These are phyloP conservation scores for Barbus barbus DNA, from an alignment of 2,113 vertebrate species.

Conservation along the genomic window DNA sequence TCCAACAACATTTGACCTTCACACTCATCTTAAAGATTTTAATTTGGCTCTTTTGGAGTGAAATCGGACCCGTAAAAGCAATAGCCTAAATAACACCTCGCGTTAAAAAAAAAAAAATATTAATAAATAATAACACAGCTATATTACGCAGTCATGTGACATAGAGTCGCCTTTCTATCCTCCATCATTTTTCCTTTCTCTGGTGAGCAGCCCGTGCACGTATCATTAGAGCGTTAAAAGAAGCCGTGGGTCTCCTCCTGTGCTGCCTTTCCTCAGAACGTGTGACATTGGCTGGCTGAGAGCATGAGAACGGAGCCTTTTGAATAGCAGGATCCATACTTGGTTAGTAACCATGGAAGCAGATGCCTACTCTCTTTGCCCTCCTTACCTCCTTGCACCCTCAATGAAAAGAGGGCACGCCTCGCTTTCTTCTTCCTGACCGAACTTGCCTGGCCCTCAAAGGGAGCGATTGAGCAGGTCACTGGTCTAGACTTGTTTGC, in stretches of 20 bases:
- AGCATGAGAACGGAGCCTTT: constrained; percentile 93
- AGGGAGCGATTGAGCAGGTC: constrained; percentile 91
- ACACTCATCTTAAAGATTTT: not conserved
- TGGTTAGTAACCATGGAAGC: constrained; percentile 99
- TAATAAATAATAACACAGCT: not conserved
- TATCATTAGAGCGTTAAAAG: constrained; percentile 22
- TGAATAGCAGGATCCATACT: constrained; percentile 95
- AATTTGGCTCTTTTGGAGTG: not conserved
- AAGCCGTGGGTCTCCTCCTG: constrained; percentile 50
- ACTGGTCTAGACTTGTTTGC: constrained; percentile 96
- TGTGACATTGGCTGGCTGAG: constrained; percentile 88
- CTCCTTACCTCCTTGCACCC: constrained; percentile 94
- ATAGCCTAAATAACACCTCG: not conserved
- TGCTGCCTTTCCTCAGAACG: constrained; percentile 67
- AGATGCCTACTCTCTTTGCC: constrained; percentile 90
- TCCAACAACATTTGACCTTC: not conserved
- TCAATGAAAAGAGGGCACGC: constrained; percentile 89
- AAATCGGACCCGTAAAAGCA: too few species aligned
- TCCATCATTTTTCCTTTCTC: not conserved
- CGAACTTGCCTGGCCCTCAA: constrained; percentile 93
- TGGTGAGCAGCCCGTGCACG: not conserved
- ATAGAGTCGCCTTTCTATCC: constrained; percentile 23
- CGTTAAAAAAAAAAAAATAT: not conserved
- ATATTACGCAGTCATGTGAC: constrained; percentile 79
- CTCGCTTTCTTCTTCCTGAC: constrained; percentile 90